These are phyloP conservation scores for Drosophila malerkotliana DNA, from an alignment of 1,140 invertebrate genomes.

Conservation along the genomic window DNA sequence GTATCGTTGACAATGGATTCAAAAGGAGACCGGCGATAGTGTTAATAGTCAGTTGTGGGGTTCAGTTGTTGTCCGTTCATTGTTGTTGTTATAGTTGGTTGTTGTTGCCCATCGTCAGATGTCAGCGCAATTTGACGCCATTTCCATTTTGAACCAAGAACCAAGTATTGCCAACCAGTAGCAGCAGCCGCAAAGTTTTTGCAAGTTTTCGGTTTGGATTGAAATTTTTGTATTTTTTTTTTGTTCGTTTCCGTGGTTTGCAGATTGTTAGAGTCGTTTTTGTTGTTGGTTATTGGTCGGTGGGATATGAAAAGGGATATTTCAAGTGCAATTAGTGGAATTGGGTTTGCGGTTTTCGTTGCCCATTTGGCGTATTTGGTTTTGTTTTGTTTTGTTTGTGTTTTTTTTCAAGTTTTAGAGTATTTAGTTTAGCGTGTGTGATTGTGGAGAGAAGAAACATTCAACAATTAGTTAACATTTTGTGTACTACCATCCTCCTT, in stretches of 20 bases:
- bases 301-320: constrained; percentile 73
- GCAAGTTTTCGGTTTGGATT: constrained; percentile 55
- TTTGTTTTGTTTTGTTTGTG: constrained; percentile 16
- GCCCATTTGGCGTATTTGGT: constrained; percentile 48
- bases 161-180: neutral
- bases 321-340: constrained; percentile 82
- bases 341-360: constrained; percentile 76
- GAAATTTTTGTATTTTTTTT: constrained; percentile 12
- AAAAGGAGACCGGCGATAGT: constrained; percentile 14
- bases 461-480: constrained; percentile 75
- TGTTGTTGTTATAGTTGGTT: constrained; percentile 17
- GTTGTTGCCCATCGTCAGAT: constrained; percentile 61
- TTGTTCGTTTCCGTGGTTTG: constrained; percentile 42
- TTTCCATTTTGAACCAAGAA: constrained; percentile 62
- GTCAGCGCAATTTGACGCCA: constrained; percentile 83
- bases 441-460: constrained; percentile 64
- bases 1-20: constrained; percentile 68
- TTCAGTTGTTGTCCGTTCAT: constrained; percentile 17
- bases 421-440: constrained; percentile 34
- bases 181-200: constrained; percentile 64
- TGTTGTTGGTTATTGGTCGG: constrained; percentile 22
- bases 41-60: constrained; percentile 34
- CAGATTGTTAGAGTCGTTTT: constrained; percentile 40
- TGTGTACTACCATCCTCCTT: constrained; percentile 30
- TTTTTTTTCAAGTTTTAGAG: constrained; percentile 3